These are phyloP conservation scores for Gobionotothen gibberifrons DNA, from an alignment of 2,797 vertebrate genomes.

Conservation along the genomic window DNA sequence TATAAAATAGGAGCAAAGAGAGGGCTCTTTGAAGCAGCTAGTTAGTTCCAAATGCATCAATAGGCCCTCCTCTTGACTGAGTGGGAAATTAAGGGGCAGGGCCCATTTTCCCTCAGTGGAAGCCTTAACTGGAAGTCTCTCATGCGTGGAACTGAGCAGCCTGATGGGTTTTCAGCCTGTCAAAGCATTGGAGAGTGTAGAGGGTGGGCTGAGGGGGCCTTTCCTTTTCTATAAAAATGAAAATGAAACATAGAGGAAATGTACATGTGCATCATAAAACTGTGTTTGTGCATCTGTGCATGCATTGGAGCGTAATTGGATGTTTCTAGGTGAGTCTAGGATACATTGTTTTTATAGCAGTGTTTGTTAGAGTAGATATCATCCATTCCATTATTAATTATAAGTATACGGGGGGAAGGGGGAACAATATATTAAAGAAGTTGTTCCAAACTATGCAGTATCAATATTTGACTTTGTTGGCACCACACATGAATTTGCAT, in stretches of 20 bases:
- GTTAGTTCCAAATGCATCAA: constrained; percentile 71
- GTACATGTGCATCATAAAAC: constrained; percentile 9
- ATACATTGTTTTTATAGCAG: constrained; percentile 14
- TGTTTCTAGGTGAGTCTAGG: constrained; percentile 36
- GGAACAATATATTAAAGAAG: neutral
- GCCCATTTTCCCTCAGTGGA: constrained; percentile 70
- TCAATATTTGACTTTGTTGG: neutral
- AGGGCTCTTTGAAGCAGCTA: constrained; percentile 58
- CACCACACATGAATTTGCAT: neutral
- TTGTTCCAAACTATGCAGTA: neutral
- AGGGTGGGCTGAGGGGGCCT: neutral
- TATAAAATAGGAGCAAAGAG: constrained; percentile 36
- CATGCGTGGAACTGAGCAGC: constrained; percentile 67
- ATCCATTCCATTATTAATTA: constrained; percentile 18
- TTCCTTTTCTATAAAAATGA: constrained; percentile 39
- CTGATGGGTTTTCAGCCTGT: constrained; percentile 73
- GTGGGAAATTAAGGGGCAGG: constrained; percentile 74
- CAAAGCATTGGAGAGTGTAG: constrained; percentile 33
- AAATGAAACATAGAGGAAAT: constrained; percentile 44
- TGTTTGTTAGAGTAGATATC: constrained; percentile 23
- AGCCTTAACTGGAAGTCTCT: constrained; percentile 73
- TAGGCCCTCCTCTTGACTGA: constrained; percentile 60
- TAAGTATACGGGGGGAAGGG: neutral
- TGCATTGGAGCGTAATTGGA: constrained; percentile 6
- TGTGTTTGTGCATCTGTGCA: constrained; percentile 8